These are phyloP conservation scores for Trachymyrmex septentrionalis DNA, from an alignment of 1,140 invertebrate genomes.

Conservation along the genomic window DNA sequence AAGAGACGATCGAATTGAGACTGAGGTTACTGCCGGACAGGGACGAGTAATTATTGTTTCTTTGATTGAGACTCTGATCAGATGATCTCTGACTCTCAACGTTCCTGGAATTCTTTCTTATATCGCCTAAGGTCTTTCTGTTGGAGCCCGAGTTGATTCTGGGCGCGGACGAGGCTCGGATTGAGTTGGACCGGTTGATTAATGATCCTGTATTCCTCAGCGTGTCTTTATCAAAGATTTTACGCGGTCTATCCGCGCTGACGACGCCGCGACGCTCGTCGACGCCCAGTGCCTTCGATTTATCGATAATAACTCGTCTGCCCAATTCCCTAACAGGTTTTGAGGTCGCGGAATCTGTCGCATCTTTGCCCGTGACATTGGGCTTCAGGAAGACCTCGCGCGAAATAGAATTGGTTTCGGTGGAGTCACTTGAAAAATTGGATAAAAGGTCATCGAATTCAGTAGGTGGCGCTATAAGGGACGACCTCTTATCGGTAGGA, in stretches of 20 bases:
- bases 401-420: slow-evolving; percentile 80
- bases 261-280: slow-evolving; percentile 60
- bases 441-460: slow-evolving; percentile 83
- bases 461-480: slow-evolving; percentile 84
- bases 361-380: background rate
- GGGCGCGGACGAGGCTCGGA: slow-evolving; percentile 75
- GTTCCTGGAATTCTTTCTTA: slow-evolving; percentile 10
- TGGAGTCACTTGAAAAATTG: slow-evolving; percentile 82
- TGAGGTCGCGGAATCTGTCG: background rate
- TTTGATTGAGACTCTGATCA: slow-evolving; percentile 48
- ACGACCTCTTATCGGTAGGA: slow-evolving; percentile 75
- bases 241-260: slow-evolving; percentile 63
- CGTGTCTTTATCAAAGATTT: slow-evolving; percentile 67
- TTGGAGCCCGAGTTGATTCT: slow-evolving; percentile 69
- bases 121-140: slow-evolving; percentile 65
- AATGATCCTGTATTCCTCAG: slow-evolving; percentile 60
- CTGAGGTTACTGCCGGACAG: slow-evolving; percentile 84
- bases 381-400: slow-evolving; percentile 71
- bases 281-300: slow-evolving; percentile 78
- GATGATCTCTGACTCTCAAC: slow-evolving; percentile 54
- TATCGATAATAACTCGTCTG: slow-evolving; percentile 81
- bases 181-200: slow-evolving; percentile 73
- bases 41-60: slow-evolving; percentile 74
- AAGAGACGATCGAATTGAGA: slow-evolving; percentile 83
- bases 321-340: slow-evolving; percentile 72